Percentiles rank a stretch among this genome's conserved stretches.
These are phyloP conservation scores for Eudemis profundana DNA, from an alignment of 2,888 invertebrate species.

Conservation along the genomic window DNA sequence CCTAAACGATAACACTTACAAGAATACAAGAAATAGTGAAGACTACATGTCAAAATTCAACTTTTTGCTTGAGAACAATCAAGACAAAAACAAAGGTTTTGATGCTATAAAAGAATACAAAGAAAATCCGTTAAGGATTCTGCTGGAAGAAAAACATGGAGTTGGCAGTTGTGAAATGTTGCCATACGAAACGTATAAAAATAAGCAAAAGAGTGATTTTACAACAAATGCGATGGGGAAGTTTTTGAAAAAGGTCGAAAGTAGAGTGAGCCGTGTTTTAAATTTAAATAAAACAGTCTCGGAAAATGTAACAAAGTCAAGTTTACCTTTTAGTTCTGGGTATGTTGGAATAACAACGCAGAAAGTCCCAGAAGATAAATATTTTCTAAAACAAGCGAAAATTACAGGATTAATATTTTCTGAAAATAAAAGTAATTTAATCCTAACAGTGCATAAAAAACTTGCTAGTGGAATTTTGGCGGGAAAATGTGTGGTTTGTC, in stretches of 20 bases:
- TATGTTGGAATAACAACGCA: constrained; percentile 61
- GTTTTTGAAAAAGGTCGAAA: constrained; percentile 71
- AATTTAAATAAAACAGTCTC: constrained; percentile 60
- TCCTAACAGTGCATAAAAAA: constrained; percentile 70
- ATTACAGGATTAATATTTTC: constrained; percentile 65
- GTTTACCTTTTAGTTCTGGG: constrained; percentile 71
- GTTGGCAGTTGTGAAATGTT: constrained; percentile 67
- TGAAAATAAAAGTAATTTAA: constrained; percentile 64
- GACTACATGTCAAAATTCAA: constrained; percentile 66
- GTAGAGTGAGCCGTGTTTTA: constrained; percentile 64
- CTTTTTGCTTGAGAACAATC: constrained; percentile 56
- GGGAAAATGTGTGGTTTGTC: constrained; percentile 64
- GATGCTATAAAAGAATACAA: constrained; percentile 61
- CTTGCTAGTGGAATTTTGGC: constrained; percentile 44
- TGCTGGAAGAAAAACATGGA: constrained; percentile 78
- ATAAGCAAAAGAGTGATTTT: constrained; percentile 65
- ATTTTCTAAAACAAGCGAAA: constrained; percentile 60
- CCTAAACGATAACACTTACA: constrained; percentile 49
- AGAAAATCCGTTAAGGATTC: constrained; percentile 68
- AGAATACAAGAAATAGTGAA: constrained; percentile 55
- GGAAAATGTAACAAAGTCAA: constrained; percentile 57
- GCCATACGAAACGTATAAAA: constrained; percentile 66
- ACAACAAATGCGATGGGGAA: constrained; percentile 61
- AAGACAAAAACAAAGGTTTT: constrained; percentile 49
- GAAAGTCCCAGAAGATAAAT: constrained; percentile 53